Conservation (phyloP, 2,797 vertebrate species). For the Austrolebias charrua region DNA sequence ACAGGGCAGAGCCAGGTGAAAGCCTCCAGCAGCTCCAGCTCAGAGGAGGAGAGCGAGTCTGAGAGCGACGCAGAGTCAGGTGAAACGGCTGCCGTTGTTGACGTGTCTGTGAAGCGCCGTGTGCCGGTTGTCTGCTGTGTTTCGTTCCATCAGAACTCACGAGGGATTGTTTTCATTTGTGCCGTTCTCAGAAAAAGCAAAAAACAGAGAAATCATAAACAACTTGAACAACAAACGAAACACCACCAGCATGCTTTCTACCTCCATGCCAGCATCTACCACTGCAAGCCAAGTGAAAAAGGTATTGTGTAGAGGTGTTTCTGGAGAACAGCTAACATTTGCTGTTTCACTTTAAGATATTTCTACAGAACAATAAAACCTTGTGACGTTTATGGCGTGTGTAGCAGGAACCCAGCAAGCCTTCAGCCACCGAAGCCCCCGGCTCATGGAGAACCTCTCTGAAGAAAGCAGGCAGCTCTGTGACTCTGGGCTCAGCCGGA, state of each 20-base stretch:
- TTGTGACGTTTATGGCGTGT: not conserved
- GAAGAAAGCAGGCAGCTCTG: conserved; percentile 83
- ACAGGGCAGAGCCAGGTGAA: conserved; percentile 67
- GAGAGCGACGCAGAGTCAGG: conserved; percentile 84
- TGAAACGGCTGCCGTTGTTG: conserved; percentile 35
- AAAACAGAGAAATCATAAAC: conserved; percentile 85
- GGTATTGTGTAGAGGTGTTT: conserved; percentile 47
- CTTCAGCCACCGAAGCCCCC: conserved; percentile 66
- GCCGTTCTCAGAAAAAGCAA: conserved; percentile 79
- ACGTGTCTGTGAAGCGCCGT: no score
- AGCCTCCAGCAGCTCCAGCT: conserved; percentile 85
- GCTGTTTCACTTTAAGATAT: conserved; percentile 1
- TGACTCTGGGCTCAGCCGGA: conserved; percentile 78
- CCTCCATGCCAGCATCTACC: conserved; percentile 67
- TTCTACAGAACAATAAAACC: not conserved
- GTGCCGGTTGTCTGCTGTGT: not conserved
- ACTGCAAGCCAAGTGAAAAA: conserved; percentile 75
- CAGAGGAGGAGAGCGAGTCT: conserved; percentile 84
- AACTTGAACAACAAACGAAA: conserved; percentile 88
- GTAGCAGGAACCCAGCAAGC: conserved; percentile 71
- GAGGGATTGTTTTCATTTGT: conserved; percentile 4
- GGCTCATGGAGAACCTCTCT: conserved; percentile 84
- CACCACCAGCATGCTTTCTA: conserved; percentile 69
- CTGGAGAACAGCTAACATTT: not conserved
- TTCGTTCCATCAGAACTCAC: not conserved